Conservation (phyloP, 2,888 invertebrate species). For the Tubulanus polymorphus region DNA sequence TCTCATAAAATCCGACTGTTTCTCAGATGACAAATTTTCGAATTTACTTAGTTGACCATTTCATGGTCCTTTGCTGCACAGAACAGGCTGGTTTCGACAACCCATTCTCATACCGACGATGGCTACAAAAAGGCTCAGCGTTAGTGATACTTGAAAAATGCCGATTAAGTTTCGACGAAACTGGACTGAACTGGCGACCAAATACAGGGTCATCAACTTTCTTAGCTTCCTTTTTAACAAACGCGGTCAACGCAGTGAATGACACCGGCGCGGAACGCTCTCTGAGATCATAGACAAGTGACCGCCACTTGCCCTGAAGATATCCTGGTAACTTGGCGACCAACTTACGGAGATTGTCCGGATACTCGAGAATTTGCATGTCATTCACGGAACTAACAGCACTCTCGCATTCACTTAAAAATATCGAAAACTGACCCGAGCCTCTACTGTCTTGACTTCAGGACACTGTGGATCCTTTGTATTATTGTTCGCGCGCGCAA, state of each 20-base stretch:
- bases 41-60: no score
- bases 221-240: conserved; percentile 6
- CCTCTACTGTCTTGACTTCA: no score
- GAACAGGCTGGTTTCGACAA: no score
- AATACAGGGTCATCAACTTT: conserved; percentile 2
- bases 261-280: not conserved
- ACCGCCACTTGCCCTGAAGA: conserved; percentile 10
- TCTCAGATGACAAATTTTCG: no score
- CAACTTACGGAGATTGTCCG: conserved; percentile 4
- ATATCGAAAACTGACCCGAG: conserved; percentile 10
- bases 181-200: conserved; percentile 7
- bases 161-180: no score
- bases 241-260: not conserved
- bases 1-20: no score
- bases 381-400: conserved; percentile 4
- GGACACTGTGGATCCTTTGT: no score
- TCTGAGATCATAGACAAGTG: not conserved
- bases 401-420: conserved; percentile 8
- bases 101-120: no score
- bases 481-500: no score
- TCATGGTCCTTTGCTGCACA: no score
- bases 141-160: no score
- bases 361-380: conserved; percentile 7
- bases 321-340: conserved; percentile 5
- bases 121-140: no score